Evolutionary conservation across 2,888 invertebrate genomes (phyloP).

Genomic region (Clostera curtula): DNA sequence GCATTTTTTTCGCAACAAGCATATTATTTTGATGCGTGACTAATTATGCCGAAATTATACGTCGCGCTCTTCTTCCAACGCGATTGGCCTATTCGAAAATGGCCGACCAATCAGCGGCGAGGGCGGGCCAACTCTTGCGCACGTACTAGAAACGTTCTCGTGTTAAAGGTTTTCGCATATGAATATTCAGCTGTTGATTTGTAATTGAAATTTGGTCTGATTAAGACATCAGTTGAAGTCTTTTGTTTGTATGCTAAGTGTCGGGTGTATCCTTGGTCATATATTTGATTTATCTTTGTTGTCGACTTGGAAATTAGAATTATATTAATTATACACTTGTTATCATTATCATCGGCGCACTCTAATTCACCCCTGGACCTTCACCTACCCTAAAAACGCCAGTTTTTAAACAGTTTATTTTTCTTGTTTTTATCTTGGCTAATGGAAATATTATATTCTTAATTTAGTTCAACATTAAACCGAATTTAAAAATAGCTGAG

Average conservation of each 20-base stretch:
- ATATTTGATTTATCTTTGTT: too few relatives aligned
- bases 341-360: too few relatives aligned
- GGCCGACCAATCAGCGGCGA: conserved; percentile 53
- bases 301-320: not conserved
- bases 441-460: not conserved
- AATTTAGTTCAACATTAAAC: not conserved
- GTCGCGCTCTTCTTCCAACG: conserved; percentile 35
- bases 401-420: too few relatives aligned
- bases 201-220: conserved; percentile 24
- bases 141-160: conserved; percentile 38
- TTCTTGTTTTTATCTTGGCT: too few relatives aligned
- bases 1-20: conserved; percentile 23
- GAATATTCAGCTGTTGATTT: conserved; percentile 50
- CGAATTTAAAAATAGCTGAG: conserved; percentile 1
- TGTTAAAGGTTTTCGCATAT: conserved; percentile 35
- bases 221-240: conserved; percentile 20
- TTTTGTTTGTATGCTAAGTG: conserved; percentile 16
- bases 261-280: too few relatives aligned
- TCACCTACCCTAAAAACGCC: too few relatives aligned
- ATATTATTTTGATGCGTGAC: conserved; percentile 55
- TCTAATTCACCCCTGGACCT: too few relatives aligned
- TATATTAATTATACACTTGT: too few relatives aligned
- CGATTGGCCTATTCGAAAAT: conserved; percentile 57
- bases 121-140: conserved; percentile 66
- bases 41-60: conserved; percentile 73